These are phyloP conservation scores for Strix aluco DNA, from an alignment of 2,113 vertebrate genomes.

Conservation along the genomic window DNA sequence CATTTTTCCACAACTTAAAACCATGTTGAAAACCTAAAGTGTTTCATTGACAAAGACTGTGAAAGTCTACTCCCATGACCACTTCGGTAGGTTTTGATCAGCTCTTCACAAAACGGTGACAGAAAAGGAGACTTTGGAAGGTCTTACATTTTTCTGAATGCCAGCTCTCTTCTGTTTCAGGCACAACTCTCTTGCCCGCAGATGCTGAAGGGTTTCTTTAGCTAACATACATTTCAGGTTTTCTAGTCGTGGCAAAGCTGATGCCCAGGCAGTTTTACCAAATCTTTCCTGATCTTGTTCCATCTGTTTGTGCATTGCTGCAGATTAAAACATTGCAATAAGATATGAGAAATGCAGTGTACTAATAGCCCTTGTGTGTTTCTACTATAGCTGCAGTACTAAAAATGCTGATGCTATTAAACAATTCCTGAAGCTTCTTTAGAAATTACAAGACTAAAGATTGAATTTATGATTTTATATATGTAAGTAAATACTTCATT, in stretches of 20 bases:
- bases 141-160: conserved; percentile 81
- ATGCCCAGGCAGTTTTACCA: conserved; percentile 88
- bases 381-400: neutral
- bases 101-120: neutral
- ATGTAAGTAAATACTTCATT: neutral
- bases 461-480: neutral
- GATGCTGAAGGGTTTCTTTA: conserved; percentile 91
- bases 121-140: neutral
- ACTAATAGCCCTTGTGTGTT: neutral
- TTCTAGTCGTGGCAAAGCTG: conserved; percentile 86
- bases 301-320: conserved; percentile 94
- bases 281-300: conserved; percentile 86
- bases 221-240: conserved; percentile 86
- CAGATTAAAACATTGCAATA: neutral
- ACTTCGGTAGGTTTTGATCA: neutral
- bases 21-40: neutral
- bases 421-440: neutral
- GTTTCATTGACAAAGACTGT: neutral
- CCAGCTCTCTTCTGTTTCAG: conserved; percentile 81
- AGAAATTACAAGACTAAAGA: neutral
- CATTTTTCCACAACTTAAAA: neutral
- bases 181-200: conserved; percentile 90
- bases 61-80: neutral
- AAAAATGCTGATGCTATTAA: neutral
- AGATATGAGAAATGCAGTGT: neutral